Percentiles rank a stretch among this genome's conserved stretches.
Conservation (phyloP, 2,888 invertebrate species). For the Physocephala rufipes region DNA sequence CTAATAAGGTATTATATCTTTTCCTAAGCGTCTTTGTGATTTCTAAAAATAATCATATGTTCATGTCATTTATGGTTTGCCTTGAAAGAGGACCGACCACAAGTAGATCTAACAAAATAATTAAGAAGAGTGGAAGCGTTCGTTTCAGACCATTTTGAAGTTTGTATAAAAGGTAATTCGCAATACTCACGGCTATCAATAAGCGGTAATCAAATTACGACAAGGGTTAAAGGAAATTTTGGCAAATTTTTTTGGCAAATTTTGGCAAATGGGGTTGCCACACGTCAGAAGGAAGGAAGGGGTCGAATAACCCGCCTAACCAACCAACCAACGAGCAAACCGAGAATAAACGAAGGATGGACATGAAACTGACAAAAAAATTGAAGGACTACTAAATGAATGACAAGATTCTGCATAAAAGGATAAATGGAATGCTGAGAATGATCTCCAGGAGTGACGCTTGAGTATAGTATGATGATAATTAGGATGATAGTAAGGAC, state of each 20-base stretch:
- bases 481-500: too few species aligned
- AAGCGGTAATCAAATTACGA: conserved; percentile 4
- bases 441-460: not conserved
- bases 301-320: too few species aligned
- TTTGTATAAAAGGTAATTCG: not conserved
- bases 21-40: conserved; percentile 5
- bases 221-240: conserved; percentile 13
- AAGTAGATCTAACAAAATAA: not conserved
- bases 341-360: too few species aligned
- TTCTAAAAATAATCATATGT: conserved; percentile 17
- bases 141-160: too few species aligned
- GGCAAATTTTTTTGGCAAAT: too few species aligned
- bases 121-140: not conserved
- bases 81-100: not conserved
- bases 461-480: too few species aligned
- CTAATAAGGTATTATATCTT: conserved; percentile 18
- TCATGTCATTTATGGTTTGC: not conserved
- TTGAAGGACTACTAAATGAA: too few species aligned
- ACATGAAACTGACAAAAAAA: too few species aligned
- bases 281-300: conserved; percentile 9
- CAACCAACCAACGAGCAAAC: too few species aligned
- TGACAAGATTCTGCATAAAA: not conserved
- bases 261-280: conserved; percentile 12
- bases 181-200: not conserved
- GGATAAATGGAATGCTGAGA: not conserved